These are phyloP conservation scores for Prochilodus magdalenae DNA, from an alignment of 2,113 vertebrate species.

Conservation along the genomic window DNA sequence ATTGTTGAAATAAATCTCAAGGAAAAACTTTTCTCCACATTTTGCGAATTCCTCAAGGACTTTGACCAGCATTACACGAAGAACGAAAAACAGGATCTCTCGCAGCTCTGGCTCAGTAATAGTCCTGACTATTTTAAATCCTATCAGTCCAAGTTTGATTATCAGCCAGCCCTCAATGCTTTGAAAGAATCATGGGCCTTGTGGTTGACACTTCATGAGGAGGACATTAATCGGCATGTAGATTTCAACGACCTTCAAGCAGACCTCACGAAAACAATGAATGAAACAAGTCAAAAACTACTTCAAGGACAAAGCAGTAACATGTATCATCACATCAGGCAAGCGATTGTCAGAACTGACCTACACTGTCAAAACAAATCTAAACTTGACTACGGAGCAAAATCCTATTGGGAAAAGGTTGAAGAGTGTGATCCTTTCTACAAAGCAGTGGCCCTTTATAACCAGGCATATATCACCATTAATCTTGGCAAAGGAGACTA, in stretches of 20 bases:
- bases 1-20: constrained; percentile 36
- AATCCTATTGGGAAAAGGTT: constrained; percentile 10
- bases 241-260: no score
- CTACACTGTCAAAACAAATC: constrained; percentile 25
- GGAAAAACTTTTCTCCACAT: constrained; percentile 45
- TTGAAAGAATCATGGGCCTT: constrained; percentile 27
- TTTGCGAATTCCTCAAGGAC: constrained; percentile 18
- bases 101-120: not conserved
- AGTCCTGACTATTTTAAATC: not conserved
- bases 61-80: constrained; percentile 1
- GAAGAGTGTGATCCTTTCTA: not conserved
- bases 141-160: constrained; percentile 5
- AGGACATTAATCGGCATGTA: not conserved
- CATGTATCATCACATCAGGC: not conserved
- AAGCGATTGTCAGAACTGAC: not conserved
- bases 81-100: constrained; percentile 8
- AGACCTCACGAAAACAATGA: constrained; percentile 1
- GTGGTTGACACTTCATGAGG: constrained; percentile 17
- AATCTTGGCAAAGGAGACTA: constrained; percentile 46
- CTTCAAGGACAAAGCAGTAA: constrained; percentile 15
- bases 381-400: constrained; percentile 9
- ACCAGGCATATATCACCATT: constrained; percentile 52
- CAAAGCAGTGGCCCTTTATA: constrained; percentile 47
- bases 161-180: constrained; percentile 27
- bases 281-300: not conserved